Conservation (phyloP, 1,140 invertebrate genomes). For the Chironomus tepperi region DNA sequence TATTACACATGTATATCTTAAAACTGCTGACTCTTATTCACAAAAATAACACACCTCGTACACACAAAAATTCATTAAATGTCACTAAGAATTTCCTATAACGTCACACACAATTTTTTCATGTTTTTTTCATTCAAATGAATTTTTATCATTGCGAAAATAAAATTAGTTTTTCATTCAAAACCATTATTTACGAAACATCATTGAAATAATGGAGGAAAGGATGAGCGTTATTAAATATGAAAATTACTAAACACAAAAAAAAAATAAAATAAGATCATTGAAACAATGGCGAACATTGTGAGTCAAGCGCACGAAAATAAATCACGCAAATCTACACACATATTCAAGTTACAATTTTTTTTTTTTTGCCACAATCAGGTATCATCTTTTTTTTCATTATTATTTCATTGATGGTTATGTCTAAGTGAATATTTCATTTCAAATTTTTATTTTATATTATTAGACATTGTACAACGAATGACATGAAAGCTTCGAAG, state of each 20-base stretch:
- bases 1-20: background rate
- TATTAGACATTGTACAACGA: too few species aligned
- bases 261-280: background rate
- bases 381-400: background rate
- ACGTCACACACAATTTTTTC: background rate
- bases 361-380: background rate
- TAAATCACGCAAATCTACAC: conserved; percentile 4
- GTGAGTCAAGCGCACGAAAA: conserved; percentile 22
- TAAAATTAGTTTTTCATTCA: background rate
- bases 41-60: background rate
- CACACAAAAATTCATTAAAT: background rate
- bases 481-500: too few species aligned
- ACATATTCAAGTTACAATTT: background rate
- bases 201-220: background rate
- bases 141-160: background rate
- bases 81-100: conserved; percentile 13
- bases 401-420: background rate
- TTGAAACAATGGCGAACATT: conserved; percentile 12
- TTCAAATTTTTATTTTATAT: too few species aligned
- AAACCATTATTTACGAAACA: too few species aligned
- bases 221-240: background rate
- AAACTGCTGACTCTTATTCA: background rate
- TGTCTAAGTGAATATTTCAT: background rate
- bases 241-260: background rate
- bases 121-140: background rate